Base-by-base conservation (phyloP, 2,888 invertebrate species). In the Drosophila basisetae region DNA sequence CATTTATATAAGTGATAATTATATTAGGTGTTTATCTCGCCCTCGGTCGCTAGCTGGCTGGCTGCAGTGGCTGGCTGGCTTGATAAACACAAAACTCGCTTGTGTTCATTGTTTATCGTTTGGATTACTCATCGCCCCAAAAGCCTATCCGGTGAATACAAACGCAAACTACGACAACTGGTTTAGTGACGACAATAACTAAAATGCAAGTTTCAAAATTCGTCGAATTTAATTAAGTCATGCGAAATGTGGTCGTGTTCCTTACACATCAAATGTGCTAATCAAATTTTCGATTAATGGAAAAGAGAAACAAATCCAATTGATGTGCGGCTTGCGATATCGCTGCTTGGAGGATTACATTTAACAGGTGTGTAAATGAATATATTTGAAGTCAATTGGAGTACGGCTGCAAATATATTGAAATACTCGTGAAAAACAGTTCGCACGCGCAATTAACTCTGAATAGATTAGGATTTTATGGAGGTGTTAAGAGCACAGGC, bases 1-100 rank as follows among this genome's bases (percentile, higher is more conserved):
- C 77, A 84, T 88, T 89, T 80, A 86, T 89, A 85, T 79, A 89
- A 73, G 87, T 83, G 91, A 90, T 90, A 90, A 90, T 90, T 90
- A 87, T 90, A 89, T 89, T 91, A 90, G 87, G 47, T 63, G 47
- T 64, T 70, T 79, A 81, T 79, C 79, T 79, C 56, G 67, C 71
- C 66, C 52, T 62, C 67, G 52, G 39, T 58, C 31, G 25, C 65
- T 52, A 4, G 13, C 53, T 25, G 16, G 63, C 63, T 69, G 67
- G 62, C 64, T 78, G 73, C 68, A 68, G n/a, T 63, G 55, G 47
- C 47, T 47, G 47, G 59, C 28, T 52, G 28, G 62, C 69, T 56
- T 59, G 73, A 82, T 82, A 78, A 75, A 78, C 69, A 66, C 5
- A 53, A 53, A 49, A 49, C 53, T 50, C 77, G 82, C 33, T 58